Evolutionary conservation across 2,888 invertebrate genomes (phyloP).

Genomic region (Adelognathus sp.): DNA sequence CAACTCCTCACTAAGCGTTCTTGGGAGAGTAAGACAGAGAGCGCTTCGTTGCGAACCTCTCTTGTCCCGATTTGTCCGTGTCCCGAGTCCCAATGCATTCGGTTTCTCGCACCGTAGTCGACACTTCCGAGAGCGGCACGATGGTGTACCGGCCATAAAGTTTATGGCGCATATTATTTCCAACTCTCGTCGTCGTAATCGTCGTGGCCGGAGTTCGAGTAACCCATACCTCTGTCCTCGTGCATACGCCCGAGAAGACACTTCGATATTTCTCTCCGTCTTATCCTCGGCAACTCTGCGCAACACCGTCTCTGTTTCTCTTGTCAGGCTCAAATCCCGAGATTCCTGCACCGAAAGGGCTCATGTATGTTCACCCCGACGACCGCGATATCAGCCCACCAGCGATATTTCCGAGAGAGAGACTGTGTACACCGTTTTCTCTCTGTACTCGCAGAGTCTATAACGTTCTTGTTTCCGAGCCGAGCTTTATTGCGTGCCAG

Average conservation of each 20-base stretch:
- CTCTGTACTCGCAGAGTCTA: not conserved
- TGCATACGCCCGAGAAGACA: constrained; percentile 48
- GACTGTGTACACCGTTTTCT: constrained; percentile 1
- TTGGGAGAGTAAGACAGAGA: not conserved
- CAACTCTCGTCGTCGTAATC: constrained; percentile 50
- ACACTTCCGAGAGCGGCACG: constrained; percentile 44
- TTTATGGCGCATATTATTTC: constrained; percentile 63
- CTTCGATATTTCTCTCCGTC: constrained; percentile 46
- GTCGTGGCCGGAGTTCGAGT: constrained; percentile 39
- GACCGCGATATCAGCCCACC: constrained; percentile 39
- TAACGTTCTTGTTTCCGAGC: constrained; percentile 17
- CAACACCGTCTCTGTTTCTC: constrained; percentile 23
- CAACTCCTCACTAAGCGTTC: not conserved
- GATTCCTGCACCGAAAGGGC: constrained; percentile 38
- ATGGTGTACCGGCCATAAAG: constrained; percentile 61
- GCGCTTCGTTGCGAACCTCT: constrained; percentile 19
- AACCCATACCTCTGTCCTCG: constrained; percentile 39
- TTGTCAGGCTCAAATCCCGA: constrained; percentile 13
- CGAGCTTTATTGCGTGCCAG: constrained; percentile 60
- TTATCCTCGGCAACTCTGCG: constrained; percentile 31
- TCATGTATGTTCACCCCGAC: constrained; percentile 28
- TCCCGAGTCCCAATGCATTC: constrained; percentile 48
- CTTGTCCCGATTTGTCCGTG: constrained; percentile 57
- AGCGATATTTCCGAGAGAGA: constrained; percentile 50
- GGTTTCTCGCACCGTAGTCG: constrained; percentile 31